Conservation (phyloP, 1,140 invertebrate genomes). For the Atta texana region DNA sequence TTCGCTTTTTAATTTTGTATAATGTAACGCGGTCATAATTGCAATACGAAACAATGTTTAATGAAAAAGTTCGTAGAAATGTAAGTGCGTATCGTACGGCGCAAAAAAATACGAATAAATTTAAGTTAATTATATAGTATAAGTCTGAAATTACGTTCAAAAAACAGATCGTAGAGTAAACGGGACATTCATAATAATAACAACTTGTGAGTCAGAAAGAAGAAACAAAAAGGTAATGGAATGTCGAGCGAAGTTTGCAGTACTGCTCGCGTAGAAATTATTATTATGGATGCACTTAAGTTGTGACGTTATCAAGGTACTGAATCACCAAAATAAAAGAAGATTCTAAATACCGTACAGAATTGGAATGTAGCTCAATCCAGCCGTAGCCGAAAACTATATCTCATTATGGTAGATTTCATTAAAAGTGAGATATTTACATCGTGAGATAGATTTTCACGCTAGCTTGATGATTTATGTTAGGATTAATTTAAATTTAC, state of each 20-base stretch:
- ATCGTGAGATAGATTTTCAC: background rate
- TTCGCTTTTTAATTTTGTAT: background rate
- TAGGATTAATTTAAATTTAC: background rate
- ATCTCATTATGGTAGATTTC: background rate
- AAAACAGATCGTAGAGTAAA: constrained; percentile 31
- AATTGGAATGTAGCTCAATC: constrained; percentile 24
- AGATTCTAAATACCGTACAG: background rate
- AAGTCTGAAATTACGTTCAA: background rate
- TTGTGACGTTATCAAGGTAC: constrained; percentile 17
- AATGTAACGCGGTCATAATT: background rate
- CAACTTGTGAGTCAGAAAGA: constrained; percentile 16
- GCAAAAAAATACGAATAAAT: background rate
- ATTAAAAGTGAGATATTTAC: constrained; percentile 12
- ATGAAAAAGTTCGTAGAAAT: background rate
- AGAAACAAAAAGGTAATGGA: constrained; percentile 36
- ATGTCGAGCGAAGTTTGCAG: constrained; percentile 12
- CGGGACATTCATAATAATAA: constrained; percentile 28
- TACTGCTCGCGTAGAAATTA: constrained; percentile 32
- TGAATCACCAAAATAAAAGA: background rate
- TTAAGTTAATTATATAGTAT: constrained; percentile 25
- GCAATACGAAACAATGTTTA: background rate
- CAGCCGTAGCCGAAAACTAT: constrained; percentile 1
- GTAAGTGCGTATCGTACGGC: background rate
- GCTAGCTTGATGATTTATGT: background rate
- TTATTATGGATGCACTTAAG: constrained; percentile 19